Percentiles rank a stretch among this genome's conserved stretches.
Conservation (phyloP, 2,888 invertebrate genomes). For the Xestia ashworthii region DNA sequence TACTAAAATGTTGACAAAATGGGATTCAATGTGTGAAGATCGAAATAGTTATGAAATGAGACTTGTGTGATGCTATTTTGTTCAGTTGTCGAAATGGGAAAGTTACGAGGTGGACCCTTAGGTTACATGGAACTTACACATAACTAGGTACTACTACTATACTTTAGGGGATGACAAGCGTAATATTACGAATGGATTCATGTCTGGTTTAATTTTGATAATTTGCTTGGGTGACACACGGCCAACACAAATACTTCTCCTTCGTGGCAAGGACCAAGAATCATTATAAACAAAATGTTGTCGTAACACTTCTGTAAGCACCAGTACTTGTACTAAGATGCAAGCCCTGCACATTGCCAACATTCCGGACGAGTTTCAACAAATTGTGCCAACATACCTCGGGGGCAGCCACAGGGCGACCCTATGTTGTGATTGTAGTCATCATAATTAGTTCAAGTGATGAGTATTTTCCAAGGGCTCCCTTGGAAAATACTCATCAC, state of each 20-base stretch:
- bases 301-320: constrained; percentile 59
- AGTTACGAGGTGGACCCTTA: no score
- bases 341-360: constrained; percentile 80
- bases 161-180: not conserved
- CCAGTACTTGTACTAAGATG: constrained; percentile 68
- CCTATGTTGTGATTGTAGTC: constrained; percentile 70
- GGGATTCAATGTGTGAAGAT: no score
- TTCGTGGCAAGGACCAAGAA: not conserved
- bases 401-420: constrained; percentile 44
- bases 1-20: no score
- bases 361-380: constrained; percentile 80
- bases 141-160: no score
- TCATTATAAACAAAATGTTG: not conserved
- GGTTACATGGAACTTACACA: no score
- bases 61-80: no score
- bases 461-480: not conserved
- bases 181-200: not conserved
- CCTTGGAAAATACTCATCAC: no score
- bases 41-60: no score
- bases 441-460: constrained; percentile 65
- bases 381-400: constrained; percentile 78
- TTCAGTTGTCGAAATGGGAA: no score
- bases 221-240: not conserved
- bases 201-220: not conserved
- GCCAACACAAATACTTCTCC: not conserved